Evolutionary conservation across 2,113 vertebrate species (phyloP), one percentile per base, ranked within the genome.

Genomic region (Mirza zaza): DNA sequence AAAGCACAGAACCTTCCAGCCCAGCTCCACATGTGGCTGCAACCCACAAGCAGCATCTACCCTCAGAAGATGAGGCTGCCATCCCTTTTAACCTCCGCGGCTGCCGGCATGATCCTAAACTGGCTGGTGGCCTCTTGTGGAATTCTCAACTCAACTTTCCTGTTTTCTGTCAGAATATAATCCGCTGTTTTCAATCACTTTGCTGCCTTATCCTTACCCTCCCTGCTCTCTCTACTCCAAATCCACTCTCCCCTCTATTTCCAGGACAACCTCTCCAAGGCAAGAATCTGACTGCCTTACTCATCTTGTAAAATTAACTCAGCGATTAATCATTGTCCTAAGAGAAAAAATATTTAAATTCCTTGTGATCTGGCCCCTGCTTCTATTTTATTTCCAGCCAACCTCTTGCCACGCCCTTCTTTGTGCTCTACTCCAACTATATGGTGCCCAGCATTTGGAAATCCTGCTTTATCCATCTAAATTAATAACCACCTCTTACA

Each of bases 241-340:
- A 79, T 52, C 27, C 42, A 5, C n/a, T 93, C 32, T 76, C 39
- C 57, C 82, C 82, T 75, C 68, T 23, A 80, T 73, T 63, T 91
- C 48, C 73, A 79, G 42, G 65, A 45, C 45, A 63, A 15, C n/a
- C 45, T 57, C 57, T 91, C 65, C 42, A 59, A 93, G 23, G 42
- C 39, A 67, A 89, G 70, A 95, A 52, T 70, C 85, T 90, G 85
- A 55, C 65, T 39, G 67, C 3, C 87, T 80, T 83, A 57, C 76
- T 87, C 77, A 84, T 91, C 76, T 70, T 90, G 17, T 88, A 96
- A 88, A 85, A 85, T 76, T 79, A 89, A 82, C 86, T 77, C 75
- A 20, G 32, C 34, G 63, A 83, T 45, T 65, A 90, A 42, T 45
- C 80, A 32, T 34, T 80, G 18, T 68, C 71, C 50, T 89, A 42